These are phyloP conservation scores for Cinclus mexicanus DNA, from an alignment of 2,113 vertebrate species.

Conservation along the genomic window DNA sequence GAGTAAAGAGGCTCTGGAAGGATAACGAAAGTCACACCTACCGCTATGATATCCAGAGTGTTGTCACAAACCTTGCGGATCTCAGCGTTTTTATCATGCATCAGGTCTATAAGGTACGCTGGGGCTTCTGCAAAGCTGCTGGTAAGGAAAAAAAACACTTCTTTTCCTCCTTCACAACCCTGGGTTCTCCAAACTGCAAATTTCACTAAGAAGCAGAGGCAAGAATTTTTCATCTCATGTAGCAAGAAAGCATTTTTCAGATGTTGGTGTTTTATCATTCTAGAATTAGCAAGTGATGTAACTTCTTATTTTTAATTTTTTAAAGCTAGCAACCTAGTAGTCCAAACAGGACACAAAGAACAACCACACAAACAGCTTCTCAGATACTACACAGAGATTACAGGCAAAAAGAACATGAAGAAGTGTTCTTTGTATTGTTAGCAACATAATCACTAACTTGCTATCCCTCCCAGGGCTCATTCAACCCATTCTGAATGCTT, in stretches of 20 bases:
- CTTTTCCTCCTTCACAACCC: rapidly evolving
- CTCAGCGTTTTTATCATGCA: constrained; percentile 96
- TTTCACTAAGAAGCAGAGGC: neutral
- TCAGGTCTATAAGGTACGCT: constrained; percentile 95
- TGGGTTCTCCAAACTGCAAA: neutral
- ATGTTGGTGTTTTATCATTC: neutral
- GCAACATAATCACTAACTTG: neutral
- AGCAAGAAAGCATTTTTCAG: neutral
- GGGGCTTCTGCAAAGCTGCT: constrained; percentile 84
- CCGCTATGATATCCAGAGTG: constrained; percentile 95
- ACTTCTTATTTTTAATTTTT: neutral
- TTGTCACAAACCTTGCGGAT: constrained; percentile 97
- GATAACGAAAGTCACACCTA: constrained; percentile 67
- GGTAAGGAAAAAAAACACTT: constrained; percentile 74
- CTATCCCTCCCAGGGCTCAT: neutral
- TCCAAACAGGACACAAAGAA: neutral
- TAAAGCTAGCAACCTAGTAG: neutral
- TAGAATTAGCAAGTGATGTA: neutral
- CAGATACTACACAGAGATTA: neutral
- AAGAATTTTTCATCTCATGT: neutral
- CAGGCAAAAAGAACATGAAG: neutral
- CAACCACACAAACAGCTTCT: neutral
- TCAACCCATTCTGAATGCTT: neutral
- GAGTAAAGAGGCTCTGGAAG: neutral
- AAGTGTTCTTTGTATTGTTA: neutral